Conservation (phyloP, 2,888 invertebrate species). For the Orthonychiurus folsomi region DNA sequence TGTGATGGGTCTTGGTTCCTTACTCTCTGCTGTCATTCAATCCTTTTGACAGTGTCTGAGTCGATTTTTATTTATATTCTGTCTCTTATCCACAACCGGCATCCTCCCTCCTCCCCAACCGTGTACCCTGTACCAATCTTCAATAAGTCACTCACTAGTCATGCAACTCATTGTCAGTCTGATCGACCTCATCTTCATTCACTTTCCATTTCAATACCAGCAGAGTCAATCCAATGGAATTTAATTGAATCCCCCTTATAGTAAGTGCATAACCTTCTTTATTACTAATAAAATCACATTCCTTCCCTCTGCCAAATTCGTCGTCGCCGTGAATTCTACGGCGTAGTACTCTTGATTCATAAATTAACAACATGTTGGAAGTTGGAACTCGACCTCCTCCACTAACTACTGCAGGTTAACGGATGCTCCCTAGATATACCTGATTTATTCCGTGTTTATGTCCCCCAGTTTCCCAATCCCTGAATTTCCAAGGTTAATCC, state of each 20-base stretch:
- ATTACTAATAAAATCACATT: too few relatives aligned
- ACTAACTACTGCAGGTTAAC: too few relatives aligned
- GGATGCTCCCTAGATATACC: too few relatives aligned
- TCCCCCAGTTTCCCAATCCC: too few relatives aligned
- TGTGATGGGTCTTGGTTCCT: not conserved
- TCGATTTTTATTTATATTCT: not conserved
- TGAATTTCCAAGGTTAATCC: not conserved
- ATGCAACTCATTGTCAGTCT: not conserved
- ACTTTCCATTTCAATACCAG: not conserved
- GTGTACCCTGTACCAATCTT: not conserved
- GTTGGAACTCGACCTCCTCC: not conserved
- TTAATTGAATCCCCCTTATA: too few relatives aligned
- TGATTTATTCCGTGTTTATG: too few relatives aligned
- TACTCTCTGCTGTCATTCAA: not conserved
- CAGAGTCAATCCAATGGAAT: too few relatives aligned
- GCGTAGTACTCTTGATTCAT: not conserved
- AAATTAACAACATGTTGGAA: not conserved
- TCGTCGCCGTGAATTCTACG: too few relatives aligned
- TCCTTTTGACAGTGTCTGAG: not conserved
- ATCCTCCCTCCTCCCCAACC: not conserved
- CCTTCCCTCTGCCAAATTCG: too few relatives aligned
- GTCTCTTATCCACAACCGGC: not conserved
- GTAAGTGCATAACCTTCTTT: too few relatives aligned
- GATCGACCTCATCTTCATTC: not conserved
- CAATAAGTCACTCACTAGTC: not conserved